Evolutionary conservation across 2,888 invertebrate species (phyloP).

Genomic region (Invenusta paracnida): DNA sequence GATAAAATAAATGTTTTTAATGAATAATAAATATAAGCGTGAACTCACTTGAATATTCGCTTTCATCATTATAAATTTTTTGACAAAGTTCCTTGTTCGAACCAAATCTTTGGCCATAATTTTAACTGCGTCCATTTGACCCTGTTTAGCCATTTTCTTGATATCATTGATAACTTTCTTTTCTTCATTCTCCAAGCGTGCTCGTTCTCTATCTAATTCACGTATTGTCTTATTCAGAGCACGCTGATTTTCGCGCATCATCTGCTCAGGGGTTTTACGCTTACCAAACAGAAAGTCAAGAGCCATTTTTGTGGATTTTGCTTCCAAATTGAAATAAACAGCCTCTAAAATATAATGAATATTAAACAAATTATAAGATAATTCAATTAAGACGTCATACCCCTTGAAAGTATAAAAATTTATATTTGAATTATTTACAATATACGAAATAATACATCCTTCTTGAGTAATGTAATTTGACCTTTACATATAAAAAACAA

Average conservation of each 20-base stretch:
- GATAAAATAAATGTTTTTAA: no score
- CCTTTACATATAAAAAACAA: no score
- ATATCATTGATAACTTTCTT: slow-evolving; percentile 96
- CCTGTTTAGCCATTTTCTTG: slow-evolving; percentile 95
- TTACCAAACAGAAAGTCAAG: slow-evolving; percentile 76
- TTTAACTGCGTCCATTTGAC: slow-evolving; percentile 99
- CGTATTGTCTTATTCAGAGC: slow-evolving; percentile 96
- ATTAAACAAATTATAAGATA: no score
- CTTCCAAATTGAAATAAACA: no score
- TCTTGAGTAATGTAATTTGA: no score
- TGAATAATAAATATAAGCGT: no score
- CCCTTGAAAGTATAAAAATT: no score
- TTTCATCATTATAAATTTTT: slow-evolving; percentile 98
- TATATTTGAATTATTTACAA: no score
- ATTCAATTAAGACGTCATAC: no score
- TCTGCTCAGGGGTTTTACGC: slow-evolving; percentile 89
- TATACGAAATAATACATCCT: no score
- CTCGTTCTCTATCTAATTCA: slow-evolving; percentile 82
- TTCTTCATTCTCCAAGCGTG: slow-evolving; percentile 95
- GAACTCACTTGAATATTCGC: slow-evolving; percentile 90
- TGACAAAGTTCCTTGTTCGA: slow-evolving; percentile 82
- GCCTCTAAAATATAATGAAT: no score
- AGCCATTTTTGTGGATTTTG: background rate
- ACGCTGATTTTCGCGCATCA: slow-evolving; percentile 94
- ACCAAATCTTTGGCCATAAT: slow-evolving; percentile 99